A percentile compares a stretch with the other conserved stretches of the same genome.
These are phyloP conservation scores for Drosophila prolongata DNA, from an alignment of 2,888 invertebrate genomes.

Conservation along the genomic window DNA sequence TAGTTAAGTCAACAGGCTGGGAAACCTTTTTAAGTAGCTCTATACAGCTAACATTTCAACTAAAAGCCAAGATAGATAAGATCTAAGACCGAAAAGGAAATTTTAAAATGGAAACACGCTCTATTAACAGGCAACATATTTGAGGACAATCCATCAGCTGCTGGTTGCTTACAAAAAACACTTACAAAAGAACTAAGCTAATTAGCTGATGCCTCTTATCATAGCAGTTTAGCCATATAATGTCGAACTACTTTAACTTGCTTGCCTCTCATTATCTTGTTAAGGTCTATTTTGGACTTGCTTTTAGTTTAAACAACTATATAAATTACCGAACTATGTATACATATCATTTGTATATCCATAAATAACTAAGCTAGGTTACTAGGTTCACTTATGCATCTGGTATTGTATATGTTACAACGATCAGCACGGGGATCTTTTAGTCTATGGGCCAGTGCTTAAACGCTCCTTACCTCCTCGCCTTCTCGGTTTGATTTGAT, in stretches of 20 bases:
- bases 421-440: constrained; percentile 67
- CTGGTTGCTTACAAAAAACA: constrained; percentile 42
- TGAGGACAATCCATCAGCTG: constrained; percentile 9
- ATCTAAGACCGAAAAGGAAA: constrained; percentile 9
- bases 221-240: constrained; percentile 31
- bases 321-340: constrained; percentile 33
- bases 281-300: constrained; percentile 47
- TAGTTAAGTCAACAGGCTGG: constrained; percentile 29
- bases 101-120: constrained; percentile 6
- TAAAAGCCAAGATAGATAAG: constrained; percentile 21
- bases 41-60: constrained; percentile 32
- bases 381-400: constrained; percentile 58
- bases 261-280: constrained; percentile 16
- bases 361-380: constrained; percentile 54
- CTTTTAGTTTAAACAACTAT: constrained; percentile 44
- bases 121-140: constrained; percentile 12
- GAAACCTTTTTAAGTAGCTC: constrained; percentile 36
- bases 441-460: constrained; percentile 69
- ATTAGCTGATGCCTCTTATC: constrained; percentile 23
- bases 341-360: constrained; percentile 58
- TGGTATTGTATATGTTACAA: constrained; percentile 75
- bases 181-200: constrained; percentile 47
- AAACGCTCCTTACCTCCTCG: constrained; percentile 17
- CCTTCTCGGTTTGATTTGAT: constrained; percentile 14
- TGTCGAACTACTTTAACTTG: constrained; percentile 27